A percentile compares a stretch with the other conserved stretches of the same genome.
Evolutionary conservation across 2,113 vertebrate genomes (phyloP).

Genomic region (Myotis brandtii): DNA sequence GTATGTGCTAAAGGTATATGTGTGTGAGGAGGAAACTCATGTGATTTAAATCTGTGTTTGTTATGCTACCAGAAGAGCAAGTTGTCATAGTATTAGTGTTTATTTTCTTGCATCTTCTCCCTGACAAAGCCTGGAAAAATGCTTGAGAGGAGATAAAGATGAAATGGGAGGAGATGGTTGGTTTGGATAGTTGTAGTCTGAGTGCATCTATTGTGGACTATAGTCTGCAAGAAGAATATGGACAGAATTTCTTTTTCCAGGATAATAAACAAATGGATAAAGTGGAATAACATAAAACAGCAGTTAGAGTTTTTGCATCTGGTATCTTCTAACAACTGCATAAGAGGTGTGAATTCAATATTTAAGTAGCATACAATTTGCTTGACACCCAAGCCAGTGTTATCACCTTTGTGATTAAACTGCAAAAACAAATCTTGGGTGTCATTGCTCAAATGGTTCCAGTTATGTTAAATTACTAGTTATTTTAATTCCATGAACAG

Average conservation of each 20-base stretch:
- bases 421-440: conserved; percentile 42
- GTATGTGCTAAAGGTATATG: not conserved
- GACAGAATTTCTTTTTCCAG: conserved; percentile 46
- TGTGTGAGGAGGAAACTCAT: not conserved
- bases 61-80: not conserved
- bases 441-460: not conserved
- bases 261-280: conserved; percentile 19
- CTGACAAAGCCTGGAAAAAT: not conserved
- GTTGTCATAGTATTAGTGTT: not conserved
- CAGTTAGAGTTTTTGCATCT: conserved; percentile 53
- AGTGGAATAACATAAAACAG: conserved; percentile 29
- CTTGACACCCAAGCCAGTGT: conserved; percentile 31
- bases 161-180: conserved; percentile 13
- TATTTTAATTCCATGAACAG: conserved; percentile 36
- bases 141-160: conserved; percentile 9
- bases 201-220: not conserved
- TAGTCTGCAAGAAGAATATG: conserved; percentile 31
- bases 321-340: not conserved
- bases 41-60: conserved; percentile 53
- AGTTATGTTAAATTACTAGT: conserved; percentile 57
- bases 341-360: conserved; percentile 33
- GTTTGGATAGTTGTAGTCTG: conserved; percentile 26
- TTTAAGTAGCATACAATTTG: conserved; percentile 50
- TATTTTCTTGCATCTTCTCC: not conserved
- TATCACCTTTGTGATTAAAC: conserved; percentile 42